Conservation (phyloP, 2,797 vertebrate genomes). For the Sciaenops ocellatus region DNA sequence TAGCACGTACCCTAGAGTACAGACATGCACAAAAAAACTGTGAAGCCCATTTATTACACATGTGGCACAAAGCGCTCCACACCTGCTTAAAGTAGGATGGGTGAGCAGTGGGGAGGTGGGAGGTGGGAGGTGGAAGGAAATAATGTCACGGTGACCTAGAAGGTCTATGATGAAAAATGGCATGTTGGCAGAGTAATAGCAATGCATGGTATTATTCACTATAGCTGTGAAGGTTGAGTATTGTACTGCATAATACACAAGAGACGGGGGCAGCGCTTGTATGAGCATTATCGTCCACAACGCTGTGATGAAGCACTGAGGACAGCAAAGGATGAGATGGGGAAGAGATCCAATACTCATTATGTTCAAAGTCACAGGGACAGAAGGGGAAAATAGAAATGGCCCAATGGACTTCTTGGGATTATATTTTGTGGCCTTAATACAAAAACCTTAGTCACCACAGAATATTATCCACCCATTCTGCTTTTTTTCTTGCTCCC, state of each 20-base stretch:
- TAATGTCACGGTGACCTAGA: slow-evolving; percentile 80
- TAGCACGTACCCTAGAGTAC: slow-evolving; percentile 27
- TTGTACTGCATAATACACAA: slow-evolving; percentile 50
- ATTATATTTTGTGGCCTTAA: slow-evolving; percentile 56
- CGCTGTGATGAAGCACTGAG: slow-evolving; percentile 57
- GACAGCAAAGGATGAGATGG: slow-evolving; percentile 43
- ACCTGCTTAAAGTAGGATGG: slow-evolving; percentile 47
- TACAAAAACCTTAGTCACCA: slow-evolving; percentile 41
- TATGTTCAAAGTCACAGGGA: slow-evolving; percentile 64
- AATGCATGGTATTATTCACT: slow-evolving; percentile 55
- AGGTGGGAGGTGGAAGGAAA: slow-evolving; percentile 49
- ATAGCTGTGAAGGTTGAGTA: slow-evolving; percentile 67
- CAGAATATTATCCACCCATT: slow-evolving; percentile 39
- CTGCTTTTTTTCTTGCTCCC: slow-evolving; percentile 21
- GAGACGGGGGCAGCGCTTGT: slow-evolving; percentile 43
- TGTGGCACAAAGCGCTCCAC: slow-evolving; percentile 43
- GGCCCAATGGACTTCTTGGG: slow-evolving; percentile 44
- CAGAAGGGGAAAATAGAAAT: slow-evolving; percentile 41
- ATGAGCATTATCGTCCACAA: slow-evolving; percentile 44
- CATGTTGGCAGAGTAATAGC: slow-evolving; percentile 58
- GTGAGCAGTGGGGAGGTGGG: slow-evolving; percentile 33
- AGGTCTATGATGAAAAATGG: slow-evolving; percentile 73
- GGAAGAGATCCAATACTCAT: slow-evolving; percentile 52
- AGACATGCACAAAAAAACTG: slow-evolving; percentile 25
- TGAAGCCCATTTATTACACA: slow-evolving; percentile 67